Conservation (phyloP, 1,140 invertebrate species). For the Psix sp. region DNA sequence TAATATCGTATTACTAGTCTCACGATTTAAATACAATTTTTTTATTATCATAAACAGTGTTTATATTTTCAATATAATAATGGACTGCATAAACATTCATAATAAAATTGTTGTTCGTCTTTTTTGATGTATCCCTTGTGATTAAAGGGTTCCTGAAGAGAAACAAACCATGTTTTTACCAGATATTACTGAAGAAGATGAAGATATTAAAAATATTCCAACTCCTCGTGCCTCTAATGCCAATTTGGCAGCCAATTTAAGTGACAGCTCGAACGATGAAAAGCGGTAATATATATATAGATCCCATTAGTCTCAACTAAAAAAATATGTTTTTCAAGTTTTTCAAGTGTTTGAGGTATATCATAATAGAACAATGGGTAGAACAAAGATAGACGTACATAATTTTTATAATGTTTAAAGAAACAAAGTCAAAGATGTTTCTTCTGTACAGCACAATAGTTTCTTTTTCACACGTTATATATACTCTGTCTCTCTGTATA, state of each 20-base stretch:
- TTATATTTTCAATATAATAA: too few relatives aligned
- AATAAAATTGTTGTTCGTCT: not conserved
- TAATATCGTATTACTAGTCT: not conserved
- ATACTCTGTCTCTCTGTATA: too few relatives aligned
- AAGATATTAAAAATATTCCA: slow-evolving; percentile 64
- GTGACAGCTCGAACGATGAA: slow-evolving; percentile 64
- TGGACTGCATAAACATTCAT: not conserved
- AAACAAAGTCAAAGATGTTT: too few relatives aligned
- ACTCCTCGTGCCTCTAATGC: slow-evolving; percentile 67
- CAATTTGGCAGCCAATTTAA: slow-evolving; percentile 61
- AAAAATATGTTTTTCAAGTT: not conserved
- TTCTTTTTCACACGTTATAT: too few relatives aligned
- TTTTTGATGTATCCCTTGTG: not conserved
- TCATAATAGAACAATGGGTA: too few relatives aligned
- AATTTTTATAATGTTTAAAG: too few relatives aligned
- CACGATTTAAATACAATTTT: too few relatives aligned
- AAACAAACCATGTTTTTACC: slow-evolving; percentile 81
- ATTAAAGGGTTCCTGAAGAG: slow-evolving; percentile 79
- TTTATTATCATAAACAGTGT: too few relatives aligned
- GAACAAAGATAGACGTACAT: too few relatives aligned
- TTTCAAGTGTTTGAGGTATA: too few relatives aligned
- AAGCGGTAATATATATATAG: slow-evolving; percentile 66
- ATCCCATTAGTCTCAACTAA: slow-evolving; percentile 1
- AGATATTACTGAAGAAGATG: slow-evolving; percentile 80
- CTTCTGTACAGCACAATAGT: too few relatives aligned